A percentile compares a stretch with the other conserved stretches of the same genome.
phyloP scores from a whole-genome alignment of 2,888 invertebrate genomes.

The Nymphalis urticae region DNA sequence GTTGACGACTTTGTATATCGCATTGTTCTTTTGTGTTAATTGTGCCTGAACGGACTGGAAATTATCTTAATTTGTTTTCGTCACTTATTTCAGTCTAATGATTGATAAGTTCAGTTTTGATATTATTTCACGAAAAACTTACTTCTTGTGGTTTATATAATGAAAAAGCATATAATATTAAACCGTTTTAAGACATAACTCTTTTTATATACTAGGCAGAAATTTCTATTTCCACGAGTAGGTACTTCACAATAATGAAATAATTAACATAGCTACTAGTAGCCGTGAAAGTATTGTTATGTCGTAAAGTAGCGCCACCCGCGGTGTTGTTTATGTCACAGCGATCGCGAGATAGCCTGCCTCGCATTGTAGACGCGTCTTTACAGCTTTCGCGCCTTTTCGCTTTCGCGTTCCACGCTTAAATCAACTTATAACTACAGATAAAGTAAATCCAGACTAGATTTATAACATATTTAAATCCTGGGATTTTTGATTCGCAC shows the following conservation, averaged over 20 bases:
- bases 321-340: constrained; percentile 71
- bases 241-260: constrained; percentile 28
- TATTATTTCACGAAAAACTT: no score
- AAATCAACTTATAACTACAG: constrained; percentile 2
- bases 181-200: no score
- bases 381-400: constrained; percentile 60
- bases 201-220: neutral
- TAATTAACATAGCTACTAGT: constrained; percentile 33
- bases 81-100: neutral
- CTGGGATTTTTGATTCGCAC: neutral
- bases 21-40: constrained; percentile 58
- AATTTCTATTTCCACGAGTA: neutral
- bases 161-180: no score
- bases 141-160: no score
- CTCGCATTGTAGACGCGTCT: constrained; percentile 62
- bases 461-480: neutral
- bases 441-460: neutral
- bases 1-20: constrained; percentile 47
- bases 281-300: constrained; percentile 39
- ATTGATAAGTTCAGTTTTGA: no score
- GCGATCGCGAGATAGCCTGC: constrained; percentile 59
- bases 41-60: constrained; percentile 11
- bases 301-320: constrained; percentile 73
- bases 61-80: constrained; percentile 13
- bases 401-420: constrained; percentile 35